These are phyloP conservation scores for Carlito syrichta DNA, from an alignment of 2,113 vertebrate species.

Conservation along the genomic window DNA sequence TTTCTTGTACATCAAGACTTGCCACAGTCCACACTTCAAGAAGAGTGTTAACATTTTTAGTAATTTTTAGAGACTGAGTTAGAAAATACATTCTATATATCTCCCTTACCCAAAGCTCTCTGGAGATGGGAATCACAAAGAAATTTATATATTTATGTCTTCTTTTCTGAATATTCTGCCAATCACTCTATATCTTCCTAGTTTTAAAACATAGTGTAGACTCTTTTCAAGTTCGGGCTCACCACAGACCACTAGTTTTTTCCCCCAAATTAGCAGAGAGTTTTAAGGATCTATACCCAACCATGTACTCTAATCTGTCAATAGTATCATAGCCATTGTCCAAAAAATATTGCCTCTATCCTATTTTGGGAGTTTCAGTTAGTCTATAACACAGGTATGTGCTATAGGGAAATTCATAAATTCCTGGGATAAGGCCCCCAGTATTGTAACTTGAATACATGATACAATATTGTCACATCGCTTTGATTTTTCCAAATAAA, in stretches of 20 bases:
- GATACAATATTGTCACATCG: background rate
- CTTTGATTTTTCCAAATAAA: background rate
- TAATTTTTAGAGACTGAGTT: background rate
- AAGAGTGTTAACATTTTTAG: background rate
- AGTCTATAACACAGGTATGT: background rate
- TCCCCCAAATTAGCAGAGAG: background rate
- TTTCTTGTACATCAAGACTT: background rate
- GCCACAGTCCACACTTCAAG: background rate
- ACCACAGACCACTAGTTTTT: background rate
- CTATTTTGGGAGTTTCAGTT: background rate
- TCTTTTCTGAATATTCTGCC: background rate
- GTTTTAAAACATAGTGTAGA: background rate
- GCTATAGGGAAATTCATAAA: background rate
- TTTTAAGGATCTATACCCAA: background rate
- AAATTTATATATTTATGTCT: background rate
- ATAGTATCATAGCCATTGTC: background rate
- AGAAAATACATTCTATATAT: background rate
- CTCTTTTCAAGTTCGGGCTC: background rate
- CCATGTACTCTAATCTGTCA: background rate
- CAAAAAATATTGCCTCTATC: background rate
- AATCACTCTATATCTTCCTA: background rate
- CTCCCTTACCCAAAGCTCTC: background rate
- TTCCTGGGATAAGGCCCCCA: background rate
- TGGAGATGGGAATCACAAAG: background rate
- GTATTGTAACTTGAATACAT: background rate